These are phyloP conservation scores for Parnassius orleans DNA, from an alignment of 2,888 invertebrate species.

Conservation along the genomic window DNA sequence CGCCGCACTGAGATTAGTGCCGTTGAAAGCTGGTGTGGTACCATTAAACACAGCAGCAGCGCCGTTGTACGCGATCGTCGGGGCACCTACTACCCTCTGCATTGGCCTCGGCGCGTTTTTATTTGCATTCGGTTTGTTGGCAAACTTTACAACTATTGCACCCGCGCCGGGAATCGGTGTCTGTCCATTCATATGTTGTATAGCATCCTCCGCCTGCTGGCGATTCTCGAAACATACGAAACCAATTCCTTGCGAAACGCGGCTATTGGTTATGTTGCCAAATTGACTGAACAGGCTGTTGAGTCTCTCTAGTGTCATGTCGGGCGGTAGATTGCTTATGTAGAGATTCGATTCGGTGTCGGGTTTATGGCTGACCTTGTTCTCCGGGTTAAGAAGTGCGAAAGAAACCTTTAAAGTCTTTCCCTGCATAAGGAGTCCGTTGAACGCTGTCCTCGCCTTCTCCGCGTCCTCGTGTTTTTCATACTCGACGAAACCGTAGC, in stretches of 20 bases:
- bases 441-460: conserved; percentile 77
- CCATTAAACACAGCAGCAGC: conserved; percentile 68
- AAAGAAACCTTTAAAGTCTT: conserved; percentile 78
- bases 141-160: conserved; percentile 74
- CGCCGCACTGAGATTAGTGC: conserved; percentile 60
- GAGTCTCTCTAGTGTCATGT: conserved; percentile 75
- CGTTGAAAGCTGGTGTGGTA: conserved; percentile 62
- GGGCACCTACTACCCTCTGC: conserved; percentile 54
- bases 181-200: conserved; percentile 69
- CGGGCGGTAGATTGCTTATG: conserved; percentile 77
- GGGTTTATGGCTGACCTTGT: conserved; percentile 75
- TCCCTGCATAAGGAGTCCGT: conserved; percentile 77
- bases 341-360: conserved; percentile 77
- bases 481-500: conserved; percentile 77
- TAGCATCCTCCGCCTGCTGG: conserved; percentile 74
- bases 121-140: conserved; percentile 72
- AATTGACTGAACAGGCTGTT: conserved; percentile 69
- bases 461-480: conserved; percentile 78
- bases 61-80: conserved; percentile 66
- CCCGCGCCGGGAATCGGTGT: conserved; percentile 69
- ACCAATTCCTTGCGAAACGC: conserved; percentile 76
- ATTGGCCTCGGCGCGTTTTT: conserved; percentile 66
- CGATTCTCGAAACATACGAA: conserved; percentile 75
- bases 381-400: conserved; percentile 76
- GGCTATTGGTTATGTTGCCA: conserved; percentile 74